Conservation (phyloP, 2,888 invertebrate genomes). For the Lepidochitona cinerea region DNA sequence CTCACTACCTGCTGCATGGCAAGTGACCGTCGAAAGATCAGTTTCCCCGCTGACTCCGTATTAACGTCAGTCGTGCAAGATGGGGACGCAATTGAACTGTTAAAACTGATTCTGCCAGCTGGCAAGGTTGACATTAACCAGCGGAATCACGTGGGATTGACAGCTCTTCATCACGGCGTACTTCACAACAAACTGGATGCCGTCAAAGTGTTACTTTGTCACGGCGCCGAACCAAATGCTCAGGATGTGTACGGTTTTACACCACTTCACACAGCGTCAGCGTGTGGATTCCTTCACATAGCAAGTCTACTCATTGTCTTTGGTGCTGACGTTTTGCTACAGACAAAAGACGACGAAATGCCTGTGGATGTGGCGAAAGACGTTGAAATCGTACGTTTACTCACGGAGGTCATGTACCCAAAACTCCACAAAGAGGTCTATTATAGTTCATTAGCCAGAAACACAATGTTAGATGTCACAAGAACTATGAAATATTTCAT, state of each 20-base stretch:
- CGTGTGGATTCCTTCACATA: slow-evolving; percentile 58
- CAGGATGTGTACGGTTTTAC: slow-evolving; percentile 61
- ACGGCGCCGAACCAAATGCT: slow-evolving; percentile 53
- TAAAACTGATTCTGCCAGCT: slow-evolving; percentile 39
- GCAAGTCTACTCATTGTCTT: slow-evolving; percentile 53
- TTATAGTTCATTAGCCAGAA: background rate
- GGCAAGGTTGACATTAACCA: slow-evolving; percentile 53
- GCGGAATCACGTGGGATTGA: slow-evolving; percentile 57
- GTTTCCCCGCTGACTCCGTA: slow-evolving; percentile 60
- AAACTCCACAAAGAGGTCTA: slow-evolving; percentile 41
- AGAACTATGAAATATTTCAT: background rate
- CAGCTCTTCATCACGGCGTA: slow-evolving; percentile 60
- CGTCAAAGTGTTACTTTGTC: slow-evolving; percentile 53
- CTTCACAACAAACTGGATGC: slow-evolving; percentile 61
- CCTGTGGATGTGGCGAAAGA: slow-evolving; percentile 61
- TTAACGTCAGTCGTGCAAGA: slow-evolving; percentile 61
- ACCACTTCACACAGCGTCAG: slow-evolving; percentile 61
- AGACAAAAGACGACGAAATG: slow-evolving; percentile 51
- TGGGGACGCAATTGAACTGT: slow-evolving; percentile 53
- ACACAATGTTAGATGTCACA: background rate
- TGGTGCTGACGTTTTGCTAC: slow-evolving; percentile 56
- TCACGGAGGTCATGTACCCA: slow-evolving; percentile 50
- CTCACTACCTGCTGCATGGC: background rate
- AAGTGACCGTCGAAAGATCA: slow-evolving; percentile 43
- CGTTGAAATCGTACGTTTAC: slow-evolving; percentile 45